Conservation (phyloP, 1,140 invertebrate species). For the Sycophila sp. region DNA sequence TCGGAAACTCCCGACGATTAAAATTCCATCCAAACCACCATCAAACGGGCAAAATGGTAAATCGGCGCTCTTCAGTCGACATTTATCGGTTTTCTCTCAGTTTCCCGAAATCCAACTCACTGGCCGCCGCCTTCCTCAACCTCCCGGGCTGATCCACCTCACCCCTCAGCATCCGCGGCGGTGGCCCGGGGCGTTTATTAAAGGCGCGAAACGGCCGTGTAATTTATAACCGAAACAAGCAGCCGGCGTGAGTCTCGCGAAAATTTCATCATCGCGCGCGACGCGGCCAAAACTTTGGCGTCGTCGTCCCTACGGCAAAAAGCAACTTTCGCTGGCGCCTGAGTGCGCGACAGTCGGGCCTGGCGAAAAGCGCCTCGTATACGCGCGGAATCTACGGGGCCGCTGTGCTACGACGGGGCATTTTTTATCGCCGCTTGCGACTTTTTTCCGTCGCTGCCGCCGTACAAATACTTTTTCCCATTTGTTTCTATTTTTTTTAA, state of each 20-base stretch:
- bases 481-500: no score
- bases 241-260: background rate
- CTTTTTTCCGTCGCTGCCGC: no score
- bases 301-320: background rate
- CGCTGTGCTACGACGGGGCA: background rate
- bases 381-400: background rate
- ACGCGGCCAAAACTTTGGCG: conserved; percentile 1
- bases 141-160: no score
- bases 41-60: no score
- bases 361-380: background rate
- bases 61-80: no score
- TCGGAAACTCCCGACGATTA: no score
- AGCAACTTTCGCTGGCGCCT: background rate
- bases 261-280: conserved; percentile 17
- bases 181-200: conserved; percentile 14
- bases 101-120: background rate
- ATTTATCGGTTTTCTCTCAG: background rate
- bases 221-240: conserved; percentile 32
- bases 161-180: no score
- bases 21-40: no score
- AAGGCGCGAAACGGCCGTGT: background rate
- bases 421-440: background rate
- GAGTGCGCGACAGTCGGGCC: background rate
- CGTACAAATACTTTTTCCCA: no score
- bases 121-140: no score